These are phyloP conservation scores for Ischnura elegans DNA, from an alignment of 2,888 invertebrate genomes.

Conservation along the genomic window DNA sequence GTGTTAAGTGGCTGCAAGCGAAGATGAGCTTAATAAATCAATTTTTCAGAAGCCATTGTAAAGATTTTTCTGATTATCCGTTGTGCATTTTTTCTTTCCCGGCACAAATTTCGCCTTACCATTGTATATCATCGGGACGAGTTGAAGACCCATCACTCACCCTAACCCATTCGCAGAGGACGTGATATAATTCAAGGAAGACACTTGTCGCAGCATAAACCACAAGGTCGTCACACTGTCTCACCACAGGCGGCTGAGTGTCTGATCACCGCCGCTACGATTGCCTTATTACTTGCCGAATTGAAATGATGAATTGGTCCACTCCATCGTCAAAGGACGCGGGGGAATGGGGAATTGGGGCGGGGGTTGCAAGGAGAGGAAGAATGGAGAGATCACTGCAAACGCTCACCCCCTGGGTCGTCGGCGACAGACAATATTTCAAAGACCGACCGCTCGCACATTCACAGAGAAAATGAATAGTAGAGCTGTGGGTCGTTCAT, in stretches of 20 bases:
- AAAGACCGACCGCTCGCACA: slow-evolving; percentile 15
- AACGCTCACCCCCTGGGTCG: background rate
- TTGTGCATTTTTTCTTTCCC: background rate
- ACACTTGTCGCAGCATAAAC: background rate
- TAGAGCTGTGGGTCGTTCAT: too few relatives aligned
- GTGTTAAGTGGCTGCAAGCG: too few relatives aligned
- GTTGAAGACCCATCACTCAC: background rate
- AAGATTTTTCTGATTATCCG: too few relatives aligned
- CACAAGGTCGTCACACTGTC: background rate
- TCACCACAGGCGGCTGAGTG: background rate
- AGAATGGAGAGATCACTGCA: background rate
- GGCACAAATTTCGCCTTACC: background rate
- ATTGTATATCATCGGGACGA: background rate
- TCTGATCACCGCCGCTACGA: background rate
- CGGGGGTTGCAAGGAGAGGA: background rate
- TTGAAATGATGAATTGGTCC: background rate
- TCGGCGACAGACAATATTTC: background rate
- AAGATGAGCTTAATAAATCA: too few relatives aligned
- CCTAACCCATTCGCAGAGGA: too few relatives aligned
- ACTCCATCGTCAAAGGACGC: background rate
- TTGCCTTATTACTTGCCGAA: background rate
- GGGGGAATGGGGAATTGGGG: background rate
- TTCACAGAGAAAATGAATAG: background rate
- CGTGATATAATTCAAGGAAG: background rate
- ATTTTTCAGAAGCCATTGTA: too few relatives aligned